Percentiles rank a stretch among this genome's conserved stretches.
Conservation (phyloP, 2,113 vertebrate genomes). For the Antennarius striatus region DNA sequence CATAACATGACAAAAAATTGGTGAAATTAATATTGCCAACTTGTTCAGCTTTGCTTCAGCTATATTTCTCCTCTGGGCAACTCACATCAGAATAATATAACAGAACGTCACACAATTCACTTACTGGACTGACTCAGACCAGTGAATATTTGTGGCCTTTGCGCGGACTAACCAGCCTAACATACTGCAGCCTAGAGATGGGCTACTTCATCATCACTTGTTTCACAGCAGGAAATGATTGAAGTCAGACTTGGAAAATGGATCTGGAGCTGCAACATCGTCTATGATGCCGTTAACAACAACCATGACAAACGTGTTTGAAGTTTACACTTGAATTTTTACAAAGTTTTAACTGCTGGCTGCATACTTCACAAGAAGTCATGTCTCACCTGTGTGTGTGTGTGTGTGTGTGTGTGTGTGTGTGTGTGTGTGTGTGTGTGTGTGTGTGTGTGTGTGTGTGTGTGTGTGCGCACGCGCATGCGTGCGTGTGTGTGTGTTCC, state of each 20-base stretch:
- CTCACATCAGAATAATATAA: too few species aligned
- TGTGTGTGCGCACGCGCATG: slow-evolving; percentile 20
- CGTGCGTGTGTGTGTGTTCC: slow-evolving; percentile 16
- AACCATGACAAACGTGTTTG: slow-evolving; percentile 36
- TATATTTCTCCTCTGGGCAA: too few species aligned
- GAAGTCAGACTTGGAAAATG: slow-evolving; percentile 27
- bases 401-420: slow-evolving; percentile 18
- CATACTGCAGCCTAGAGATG: slow-evolving; percentile 18
- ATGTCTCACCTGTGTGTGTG: slow-evolving; percentile 12
- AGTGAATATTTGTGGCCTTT: neutral
- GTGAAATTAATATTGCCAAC: too few species aligned
- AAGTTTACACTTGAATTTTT: slow-evolving; percentile 46
- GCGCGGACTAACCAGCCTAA: slow-evolving; percentile 11
- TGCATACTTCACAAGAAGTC: slow-evolving; percentile 34
- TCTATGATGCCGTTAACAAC: slow-evolving; percentile 12
- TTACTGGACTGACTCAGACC: slow-evolving; percentile 13
- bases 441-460: slow-evolving; percentile 3
- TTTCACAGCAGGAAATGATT: slow-evolving; percentile 18
- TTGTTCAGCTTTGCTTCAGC: too few species aligned
- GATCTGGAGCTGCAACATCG: slow-evolving; percentile 19
- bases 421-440: slow-evolving; percentile 20
- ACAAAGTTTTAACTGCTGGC: slow-evolving; percentile 38
- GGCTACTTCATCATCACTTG: slow-evolving; percentile 23
- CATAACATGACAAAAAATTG: too few species aligned
- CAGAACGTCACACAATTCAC: neutral